phyloP scores from a whole-genome alignment of 2,888 invertebrate genomes.

The Drosophila anceps region DNA sequence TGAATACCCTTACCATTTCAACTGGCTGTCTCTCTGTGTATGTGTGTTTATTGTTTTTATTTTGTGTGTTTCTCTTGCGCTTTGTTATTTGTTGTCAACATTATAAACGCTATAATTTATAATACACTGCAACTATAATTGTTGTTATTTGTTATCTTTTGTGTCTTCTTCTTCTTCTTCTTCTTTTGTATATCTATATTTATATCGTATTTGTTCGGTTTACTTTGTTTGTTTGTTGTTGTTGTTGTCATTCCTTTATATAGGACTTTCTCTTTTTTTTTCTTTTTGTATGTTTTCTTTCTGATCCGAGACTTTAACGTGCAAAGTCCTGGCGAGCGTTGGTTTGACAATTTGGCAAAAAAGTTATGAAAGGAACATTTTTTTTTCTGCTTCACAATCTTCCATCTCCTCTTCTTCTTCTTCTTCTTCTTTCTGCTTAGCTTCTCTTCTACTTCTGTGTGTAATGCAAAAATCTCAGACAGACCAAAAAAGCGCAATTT shows the following conservation, averaged over 20 bases:
- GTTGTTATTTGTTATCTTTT: constrained; percentile 25
- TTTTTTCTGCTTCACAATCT: constrained; percentile 31
- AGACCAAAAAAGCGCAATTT: constrained; percentile 70
- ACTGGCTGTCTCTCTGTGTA: constrained; percentile 9
- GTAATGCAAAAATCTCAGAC: constrained; percentile 74
- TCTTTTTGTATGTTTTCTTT: constrained; percentile 17
- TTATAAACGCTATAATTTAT: constrained; percentile 44
- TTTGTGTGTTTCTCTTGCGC: not conserved
- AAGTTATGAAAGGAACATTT: constrained; percentile 79
- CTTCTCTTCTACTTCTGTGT: constrained; percentile 19
- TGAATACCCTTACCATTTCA: constrained; percentile 9
- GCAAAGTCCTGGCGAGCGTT: constrained; percentile 79
- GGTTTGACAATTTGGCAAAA: constrained; percentile 81
- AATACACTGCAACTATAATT: constrained; percentile 56
- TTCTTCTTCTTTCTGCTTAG: not conserved
- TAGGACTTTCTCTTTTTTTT: not conserved
- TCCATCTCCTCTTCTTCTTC: not conserved
- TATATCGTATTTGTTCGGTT: constrained; percentile 52
- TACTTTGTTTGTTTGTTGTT: constrained; percentile 14
- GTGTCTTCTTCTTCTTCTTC: not conserved
- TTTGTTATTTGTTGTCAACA: constrained; percentile 39
- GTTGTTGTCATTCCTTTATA: constrained; percentile 42
- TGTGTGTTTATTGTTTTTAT: constrained; percentile 10
- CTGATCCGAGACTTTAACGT: constrained; percentile 73
- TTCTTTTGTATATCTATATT: constrained; percentile 44